Conservation (phyloP, 2,113 vertebrate species). For the Opisthocomus hoazin region DNA sequence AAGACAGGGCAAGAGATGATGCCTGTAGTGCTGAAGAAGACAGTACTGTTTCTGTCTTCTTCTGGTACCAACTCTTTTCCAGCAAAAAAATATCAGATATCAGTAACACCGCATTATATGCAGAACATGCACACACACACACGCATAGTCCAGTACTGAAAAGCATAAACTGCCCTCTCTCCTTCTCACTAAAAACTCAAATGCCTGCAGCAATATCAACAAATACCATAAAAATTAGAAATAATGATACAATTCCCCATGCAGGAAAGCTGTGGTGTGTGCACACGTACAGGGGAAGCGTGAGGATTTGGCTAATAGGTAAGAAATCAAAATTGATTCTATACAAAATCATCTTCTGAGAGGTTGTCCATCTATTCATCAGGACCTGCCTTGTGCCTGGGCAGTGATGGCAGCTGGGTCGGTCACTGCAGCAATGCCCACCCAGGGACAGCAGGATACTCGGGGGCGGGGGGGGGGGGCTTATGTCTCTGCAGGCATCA, state of each 20-base stretch:
- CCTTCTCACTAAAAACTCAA: neutral
- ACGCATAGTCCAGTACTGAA: neutral
- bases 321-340: neutral
- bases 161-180: neutral
- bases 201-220: neutral
- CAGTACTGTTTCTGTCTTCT: neutral
- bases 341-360: neutral
- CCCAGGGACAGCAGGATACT: neutral
- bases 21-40: neutral
- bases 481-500: neutral
- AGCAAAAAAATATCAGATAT: neutral
- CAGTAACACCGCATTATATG: neutral
- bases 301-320: neutral
- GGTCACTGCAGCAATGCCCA: neutral
- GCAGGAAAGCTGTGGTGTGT: neutral
- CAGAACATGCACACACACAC: neutral
- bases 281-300: neutral
- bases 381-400: neutral
- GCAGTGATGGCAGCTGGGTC: neutral
- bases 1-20: neutral
- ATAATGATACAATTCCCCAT: neutral
- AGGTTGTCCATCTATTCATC: neutral
- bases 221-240: neutral
- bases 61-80: neutral
- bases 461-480: no score